These are phyloP conservation scores for Clostera curtula DNA, from an alignment of 2,888 invertebrate genomes.

Conservation along the genomic window DNA sequence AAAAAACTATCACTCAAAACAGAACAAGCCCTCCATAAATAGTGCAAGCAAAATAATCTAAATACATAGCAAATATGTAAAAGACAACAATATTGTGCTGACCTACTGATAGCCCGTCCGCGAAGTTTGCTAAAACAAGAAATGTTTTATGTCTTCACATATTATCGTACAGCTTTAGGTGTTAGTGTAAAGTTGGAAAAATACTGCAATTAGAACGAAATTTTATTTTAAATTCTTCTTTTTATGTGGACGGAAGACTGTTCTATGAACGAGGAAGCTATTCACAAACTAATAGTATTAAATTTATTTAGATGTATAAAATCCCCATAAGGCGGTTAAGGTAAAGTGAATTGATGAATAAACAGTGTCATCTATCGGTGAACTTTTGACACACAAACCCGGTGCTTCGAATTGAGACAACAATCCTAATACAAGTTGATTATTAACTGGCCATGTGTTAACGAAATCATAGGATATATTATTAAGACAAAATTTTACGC, in stretches of 20 bases:
- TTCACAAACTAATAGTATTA: too few species aligned
- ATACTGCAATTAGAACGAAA: slow-evolving; percentile 2
- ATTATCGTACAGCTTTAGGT: slow-evolving; percentile 24
- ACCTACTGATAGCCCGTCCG: slow-evolving; percentile 87
- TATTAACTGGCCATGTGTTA: too few species aligned
- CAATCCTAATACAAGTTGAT: too few species aligned
- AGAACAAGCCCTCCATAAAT: slow-evolving; percentile 9
- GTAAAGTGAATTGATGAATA: too few species aligned
- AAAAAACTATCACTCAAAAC: slow-evolving; percentile 6
- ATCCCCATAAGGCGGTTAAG: too few species aligned
- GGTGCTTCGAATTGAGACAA: too few species aligned
- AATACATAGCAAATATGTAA: slow-evolving; percentile 39
- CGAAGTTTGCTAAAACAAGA: slow-evolving; percentile 83
- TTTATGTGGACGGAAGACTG: slow-evolving; percentile 8
- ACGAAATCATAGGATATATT: too few species aligned
- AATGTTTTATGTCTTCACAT: slow-evolving; percentile 31
- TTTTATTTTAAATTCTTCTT: not conserved
- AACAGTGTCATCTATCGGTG: too few species aligned
- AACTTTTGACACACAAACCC: too few species aligned
- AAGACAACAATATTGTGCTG: slow-evolving; percentile 65
- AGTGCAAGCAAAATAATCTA: slow-evolving; percentile 24
- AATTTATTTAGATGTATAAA: too few species aligned
- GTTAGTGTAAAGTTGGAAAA: slow-evolving; percentile 12
- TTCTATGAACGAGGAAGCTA: slow-evolving; percentile 9
- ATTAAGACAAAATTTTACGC: too few species aligned